Conservation (phyloP, 2,888 invertebrate species). For the Dimorphilus gyrociliatus region DNA sequence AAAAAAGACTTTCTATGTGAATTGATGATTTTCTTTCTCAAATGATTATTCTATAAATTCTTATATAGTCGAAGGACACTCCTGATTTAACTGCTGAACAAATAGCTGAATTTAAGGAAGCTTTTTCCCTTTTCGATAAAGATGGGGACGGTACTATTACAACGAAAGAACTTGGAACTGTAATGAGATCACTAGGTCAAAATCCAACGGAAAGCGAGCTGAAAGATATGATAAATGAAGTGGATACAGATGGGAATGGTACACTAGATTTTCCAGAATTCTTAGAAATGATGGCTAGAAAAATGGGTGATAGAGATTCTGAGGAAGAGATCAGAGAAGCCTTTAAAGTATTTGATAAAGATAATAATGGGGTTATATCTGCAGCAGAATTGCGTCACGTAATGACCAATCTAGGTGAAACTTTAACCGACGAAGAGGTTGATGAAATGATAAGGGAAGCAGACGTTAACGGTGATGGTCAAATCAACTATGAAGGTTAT, state of each 20-base stretch:
- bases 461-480: slow-evolving; percentile 95
- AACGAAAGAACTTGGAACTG: slow-evolving; percentile 96
- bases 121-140: slow-evolving; percentile 98
- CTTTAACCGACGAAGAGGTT: slow-evolving; percentile 95
- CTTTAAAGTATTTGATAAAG: slow-evolving; percentile 93
- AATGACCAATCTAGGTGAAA: slow-evolving; percentile 98
- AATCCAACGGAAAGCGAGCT: slow-evolving; percentile 98
- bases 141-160: slow-evolving; percentile 98
- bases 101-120: slow-evolving; percentile 96
- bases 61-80: too few species aligned
- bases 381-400: slow-evolving; percentile 96
- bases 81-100: too few species aligned
- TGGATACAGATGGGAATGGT: slow-evolving; percentile 71
- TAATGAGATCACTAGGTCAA: slow-evolving; percentile 94
- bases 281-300: slow-evolving; percentile 98
- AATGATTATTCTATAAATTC: too few species aligned
- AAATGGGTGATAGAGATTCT: slow-evolving; percentile 97
- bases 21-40: too few species aligned
- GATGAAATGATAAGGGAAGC: slow-evolving; percentile 99
- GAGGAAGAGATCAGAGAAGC: slow-evolving; percentile 98
- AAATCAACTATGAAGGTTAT: slow-evolving; percentile 80
- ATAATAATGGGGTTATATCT: slow-evolving; percentile 96
- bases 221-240: slow-evolving; percentile 98
- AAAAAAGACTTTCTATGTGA: too few species aligned
- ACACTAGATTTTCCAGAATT: slow-evolving; percentile 99